Evolutionary conservation across 2,888 invertebrate species (phyloP), one percentile per base, ranked within the genome.

Genomic region (Deladenus siricidicola): DNA sequence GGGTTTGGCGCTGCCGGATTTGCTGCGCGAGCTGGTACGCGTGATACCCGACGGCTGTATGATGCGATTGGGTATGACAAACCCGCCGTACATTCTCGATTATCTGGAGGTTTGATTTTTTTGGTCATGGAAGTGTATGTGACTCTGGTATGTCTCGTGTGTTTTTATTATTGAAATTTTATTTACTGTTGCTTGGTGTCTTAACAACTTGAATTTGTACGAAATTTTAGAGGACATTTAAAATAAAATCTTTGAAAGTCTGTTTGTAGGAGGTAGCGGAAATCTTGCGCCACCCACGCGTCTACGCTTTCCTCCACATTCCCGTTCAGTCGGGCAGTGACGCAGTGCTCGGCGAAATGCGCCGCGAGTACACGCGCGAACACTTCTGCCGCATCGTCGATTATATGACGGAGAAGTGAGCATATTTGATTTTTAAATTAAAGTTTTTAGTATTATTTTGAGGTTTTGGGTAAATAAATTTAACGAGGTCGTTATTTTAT

Each of bases 241-340:
- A n/a, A n/a, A n/a, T n/a, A n/a, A n/a, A n/a, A n/a, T n/a, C n/a
- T n/a, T n/a, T n/a, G n/a, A n/a, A n/a, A n/a, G n/a, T n/a, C 14
- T 39, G 23, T 56, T 66, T 75, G 1, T 70, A 85, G 80, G 89
- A 90, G 78, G 88, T 96, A 58, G 87, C 90, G 0, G 85, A 86
- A 76, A 88, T 94, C 68, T 84, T 96, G 80, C 72, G 75, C 55
- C 90, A 93, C 80, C 89, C 90, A 0, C 82, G 88, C 60, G 93
- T 96, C 0, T 96, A 96, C 79, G 86, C 89, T 62, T 98, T 98
- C 79, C 85, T 98, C 0, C 98, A 98, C 80, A 88, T 98, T 21
- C 96, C 98, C 0, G 93, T 98, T 0, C 96, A 98, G 81, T 89
- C 91, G 0, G 96, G 91, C n/a, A 92, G 92, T 73, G 92, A 98